Conservation (phyloP, 2,113 vertebrate genomes). For the Aplodontia rufa region DNA sequence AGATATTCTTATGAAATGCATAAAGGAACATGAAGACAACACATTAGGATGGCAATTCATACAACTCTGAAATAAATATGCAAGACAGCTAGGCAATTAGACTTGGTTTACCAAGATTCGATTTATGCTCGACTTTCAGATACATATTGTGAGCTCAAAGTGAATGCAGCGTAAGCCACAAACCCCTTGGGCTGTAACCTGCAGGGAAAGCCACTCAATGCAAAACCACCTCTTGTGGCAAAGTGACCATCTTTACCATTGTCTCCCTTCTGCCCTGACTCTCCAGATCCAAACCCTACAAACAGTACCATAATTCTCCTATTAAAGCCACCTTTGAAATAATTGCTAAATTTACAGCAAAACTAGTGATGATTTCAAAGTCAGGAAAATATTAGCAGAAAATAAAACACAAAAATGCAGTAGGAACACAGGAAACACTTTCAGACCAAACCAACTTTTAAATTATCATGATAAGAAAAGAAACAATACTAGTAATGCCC, state of each 20-base stretch:
- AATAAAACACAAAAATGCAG: neutral
- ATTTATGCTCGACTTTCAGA: constrained; percentile 34
- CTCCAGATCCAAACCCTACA: neutral
- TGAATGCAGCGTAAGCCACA: constrained; percentile 19
- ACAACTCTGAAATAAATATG: constrained; percentile 24
- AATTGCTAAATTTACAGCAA: neutral
- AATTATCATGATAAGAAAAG: neutral
- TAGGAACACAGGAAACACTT: neutral
- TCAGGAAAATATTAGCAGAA: neutral
- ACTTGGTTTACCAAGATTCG: constrained; percentile 18
- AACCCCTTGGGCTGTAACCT: neutral
- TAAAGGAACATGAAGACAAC: neutral
- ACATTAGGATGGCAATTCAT: neutral
- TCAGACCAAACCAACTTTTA: neutral
- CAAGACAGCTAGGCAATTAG: neutral
- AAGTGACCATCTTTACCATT: neutral
- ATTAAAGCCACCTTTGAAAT: neutral
- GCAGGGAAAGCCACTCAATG: neutral
- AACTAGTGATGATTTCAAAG: neutral
- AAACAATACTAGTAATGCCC: neutral
- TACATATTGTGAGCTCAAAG: neutral
- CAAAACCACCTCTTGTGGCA: neutral
- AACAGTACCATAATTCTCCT: neutral
- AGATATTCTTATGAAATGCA: neutral
- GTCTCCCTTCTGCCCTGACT: neutral